Base-by-base conservation (phyloP, 2,888 invertebrate genomes). In the Andrena chrysosceles region DNA sequence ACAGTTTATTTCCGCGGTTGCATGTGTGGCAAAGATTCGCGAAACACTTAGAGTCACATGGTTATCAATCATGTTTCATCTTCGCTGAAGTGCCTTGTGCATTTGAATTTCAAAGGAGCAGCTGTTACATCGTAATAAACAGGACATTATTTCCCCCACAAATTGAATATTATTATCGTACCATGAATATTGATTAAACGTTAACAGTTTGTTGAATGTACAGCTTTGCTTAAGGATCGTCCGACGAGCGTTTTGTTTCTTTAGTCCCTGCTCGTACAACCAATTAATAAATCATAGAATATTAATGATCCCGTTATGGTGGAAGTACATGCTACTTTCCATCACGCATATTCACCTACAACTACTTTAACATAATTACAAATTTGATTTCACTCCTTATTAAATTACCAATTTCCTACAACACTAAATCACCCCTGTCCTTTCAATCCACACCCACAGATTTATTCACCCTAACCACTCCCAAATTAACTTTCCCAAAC, bases 81-180 rank as follows among this genome's bases (percentile, higher is more conserved):
- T 67, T 67, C 62, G 48, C 23, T 42, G 66, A 66, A 56, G 60
- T 31, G 54, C 56, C 56, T 52, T 23, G 62, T 54, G 33, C 42
- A 68, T 74, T 74, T 78, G 68, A 78, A 78, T 78, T 68, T 78
- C 75, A 78, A 78, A 54, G 10, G 56, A 26, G 20, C 26, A 48
- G 68, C 26, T 42, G 70, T 64, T 77, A 59, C 56, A 62, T 66
- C 56, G 59, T 54, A 56, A 77, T 62, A 62, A 62, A 62, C 73
- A 67, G 49, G 13, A 52, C 62, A 60, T 60, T 67, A 62, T 72
- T 67, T 73, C 66, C 73, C 2, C 13, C 49, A 29, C 60, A 62
- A 67, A 67, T 73, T 68, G 67, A 78, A 73, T 68, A 23, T n/a
- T 63, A 68, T 78, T 33, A 62, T 2, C 29, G 52, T 2, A 7